Conservation (phyloP, 2,888 invertebrate species). For the Microctonus hyperodae region DNA sequence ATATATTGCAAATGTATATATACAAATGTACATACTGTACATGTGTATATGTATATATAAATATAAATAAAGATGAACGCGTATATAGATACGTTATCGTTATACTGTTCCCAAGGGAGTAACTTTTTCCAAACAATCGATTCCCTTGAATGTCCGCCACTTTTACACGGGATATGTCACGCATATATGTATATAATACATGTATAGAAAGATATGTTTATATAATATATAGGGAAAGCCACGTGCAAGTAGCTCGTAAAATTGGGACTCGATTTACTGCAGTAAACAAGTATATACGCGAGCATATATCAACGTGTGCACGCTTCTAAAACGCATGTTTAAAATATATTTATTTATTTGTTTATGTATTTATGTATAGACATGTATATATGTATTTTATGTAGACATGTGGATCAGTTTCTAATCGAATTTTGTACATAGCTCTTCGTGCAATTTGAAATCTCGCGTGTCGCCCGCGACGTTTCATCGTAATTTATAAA, state of each 20-base stretch:
- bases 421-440: conserved; percentile 25
- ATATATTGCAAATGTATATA: not conserved
- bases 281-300: too few species aligned
- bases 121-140: conserved; percentile 29
- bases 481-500: conserved; percentile 24
- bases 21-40: not conserved
- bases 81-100: conserved; percentile 27
- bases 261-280: too few species aligned
- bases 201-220: not conserved
- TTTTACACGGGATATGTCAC: not conserved
- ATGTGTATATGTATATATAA: not conserved
- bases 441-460: conserved; percentile 26
- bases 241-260: not conserved
- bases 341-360: not conserved
- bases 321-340: not conserved
- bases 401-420: conserved; percentile 4
- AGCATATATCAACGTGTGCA: not conserved
- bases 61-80: not conserved
- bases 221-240: not conserved
- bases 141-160: conserved; percentile 3
- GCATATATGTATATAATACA: not conserved
- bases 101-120: conserved; percentile 26
- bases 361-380: not conserved
- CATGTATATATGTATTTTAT: not conserved
- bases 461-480: conserved; percentile 27